Evolutionary conservation across 2,888 invertebrate species (phyloP).

Genomic region (Campaea margaritaria): DNA sequence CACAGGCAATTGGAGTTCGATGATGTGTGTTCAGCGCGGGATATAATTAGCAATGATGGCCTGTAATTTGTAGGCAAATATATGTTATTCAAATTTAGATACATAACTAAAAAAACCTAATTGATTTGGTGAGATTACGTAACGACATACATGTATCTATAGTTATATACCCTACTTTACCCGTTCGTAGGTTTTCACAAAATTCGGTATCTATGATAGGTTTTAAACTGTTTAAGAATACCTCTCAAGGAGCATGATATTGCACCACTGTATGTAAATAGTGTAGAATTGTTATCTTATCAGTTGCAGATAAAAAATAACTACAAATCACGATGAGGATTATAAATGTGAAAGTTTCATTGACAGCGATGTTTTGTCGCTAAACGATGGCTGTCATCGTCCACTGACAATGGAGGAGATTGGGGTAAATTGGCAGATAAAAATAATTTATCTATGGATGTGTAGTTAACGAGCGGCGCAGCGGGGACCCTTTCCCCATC

Average conservation of each 20-base stretch:
- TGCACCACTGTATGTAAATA: not conserved
- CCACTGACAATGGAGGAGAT: slow-evolving; percentile 71
- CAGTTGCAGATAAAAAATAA: slow-evolving; percentile 25
- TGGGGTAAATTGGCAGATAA: slow-evolving; percentile 83
- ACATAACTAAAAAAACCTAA: slow-evolving; percentile 33
- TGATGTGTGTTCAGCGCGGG: slow-evolving; percentile 30
- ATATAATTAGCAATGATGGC: slow-evolving; percentile 37
- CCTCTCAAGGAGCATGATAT: not conserved
- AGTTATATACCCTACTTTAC: not conserved
- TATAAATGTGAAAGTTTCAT: slow-evolving; percentile 26
- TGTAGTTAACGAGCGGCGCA: slow-evolving; percentile 75
- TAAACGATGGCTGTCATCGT: slow-evolving; percentile 70
- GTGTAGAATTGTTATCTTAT: slow-evolving; percentile 18
- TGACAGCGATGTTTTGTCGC: slow-evolving; percentile 49
- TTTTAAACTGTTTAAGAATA: not conserved
- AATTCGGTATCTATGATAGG: too few relatives aligned
- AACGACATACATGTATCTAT: too few relatives aligned
- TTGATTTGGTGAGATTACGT: slow-evolving; percentile 20
- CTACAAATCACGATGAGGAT: slow-evolving; percentile 39
- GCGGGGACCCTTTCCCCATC: slow-evolving; percentile 66
- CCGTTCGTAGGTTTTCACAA: not conserved
- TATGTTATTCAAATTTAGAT: slow-evolving; percentile 28
- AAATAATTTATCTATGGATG: slow-evolving; percentile 79
- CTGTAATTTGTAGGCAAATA: slow-evolving; percentile 33
- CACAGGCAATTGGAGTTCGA: slow-evolving; percentile 35